These are phyloP conservation scores for Mormyrus lacerda DNA, from an alignment of 2,113 vertebrate genomes.

Conservation along the genomic window DNA sequence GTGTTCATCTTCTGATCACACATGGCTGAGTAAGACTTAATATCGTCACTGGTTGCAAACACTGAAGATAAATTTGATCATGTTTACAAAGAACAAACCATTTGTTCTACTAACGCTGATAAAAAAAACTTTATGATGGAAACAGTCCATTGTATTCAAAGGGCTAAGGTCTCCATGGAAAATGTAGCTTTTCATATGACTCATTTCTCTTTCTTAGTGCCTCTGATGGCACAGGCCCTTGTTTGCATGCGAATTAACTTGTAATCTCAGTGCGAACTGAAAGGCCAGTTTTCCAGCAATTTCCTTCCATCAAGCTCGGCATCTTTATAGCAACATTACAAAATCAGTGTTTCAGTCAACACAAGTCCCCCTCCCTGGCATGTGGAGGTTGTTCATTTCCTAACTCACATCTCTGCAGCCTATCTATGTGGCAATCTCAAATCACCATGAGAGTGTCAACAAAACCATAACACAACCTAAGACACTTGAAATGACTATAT, in stretches of 20 bases:
- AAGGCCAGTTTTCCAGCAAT: not conserved
- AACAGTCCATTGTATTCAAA: not conserved
- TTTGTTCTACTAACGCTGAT: not conserved
- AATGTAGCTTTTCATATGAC: not conserved
- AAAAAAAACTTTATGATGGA: not conserved
- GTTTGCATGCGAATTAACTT: conserved; percentile 3
- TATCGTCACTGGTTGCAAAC: not conserved
- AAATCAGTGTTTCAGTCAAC: not conserved
- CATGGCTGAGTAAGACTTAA: not conserved
- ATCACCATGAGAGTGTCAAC: not conserved
- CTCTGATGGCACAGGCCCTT: not conserved
- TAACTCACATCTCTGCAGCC: not conserved
- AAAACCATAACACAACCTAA: not conserved
- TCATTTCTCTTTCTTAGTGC: not conserved
- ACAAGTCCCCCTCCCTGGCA: not conserved
- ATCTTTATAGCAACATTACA: not conserved
- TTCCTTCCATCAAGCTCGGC: not conserved
- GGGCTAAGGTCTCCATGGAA: not conserved
- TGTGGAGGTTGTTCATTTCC: not conserved
- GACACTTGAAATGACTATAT: not conserved
- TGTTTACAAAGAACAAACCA: not conserved
- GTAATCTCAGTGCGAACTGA: not conserved
- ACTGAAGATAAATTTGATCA: not conserved
- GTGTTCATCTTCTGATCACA: not conserved
- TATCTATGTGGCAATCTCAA: not conserved